Conservation (phyloP, 1,140 invertebrate genomes). For the Heliconius melpomene region DNA sequence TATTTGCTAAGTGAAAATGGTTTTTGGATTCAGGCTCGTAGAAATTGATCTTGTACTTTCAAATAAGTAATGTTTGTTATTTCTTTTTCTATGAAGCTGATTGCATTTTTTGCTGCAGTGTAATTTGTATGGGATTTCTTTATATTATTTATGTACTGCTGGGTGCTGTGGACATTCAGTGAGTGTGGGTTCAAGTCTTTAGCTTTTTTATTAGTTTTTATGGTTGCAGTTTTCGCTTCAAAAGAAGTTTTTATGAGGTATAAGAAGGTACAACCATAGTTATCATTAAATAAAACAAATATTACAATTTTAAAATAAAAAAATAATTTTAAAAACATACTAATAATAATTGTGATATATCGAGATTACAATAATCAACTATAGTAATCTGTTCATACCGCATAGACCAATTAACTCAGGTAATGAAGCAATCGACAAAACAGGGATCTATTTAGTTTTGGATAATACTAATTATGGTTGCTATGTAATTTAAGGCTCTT, state of each 20-base stretch:
- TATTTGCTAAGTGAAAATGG: constrained; percentile 17
- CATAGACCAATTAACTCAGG: constrained; percentile 28
- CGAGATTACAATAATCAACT: background rate
- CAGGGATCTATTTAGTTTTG: constrained; percentile 4
- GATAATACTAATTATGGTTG: background rate
- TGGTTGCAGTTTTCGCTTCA: too few relatives aligned
- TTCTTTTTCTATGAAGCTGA: background rate
- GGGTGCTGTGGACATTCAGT: too few relatives aligned
- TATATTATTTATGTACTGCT: background rate
- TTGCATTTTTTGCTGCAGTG: background rate
- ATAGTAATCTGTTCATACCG: constrained; percentile 21
- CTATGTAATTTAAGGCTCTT: background rate
- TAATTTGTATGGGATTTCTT: background rate
- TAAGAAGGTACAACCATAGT: too few relatives aligned
- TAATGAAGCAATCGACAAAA: constrained; percentile 23
- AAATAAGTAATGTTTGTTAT: background rate
- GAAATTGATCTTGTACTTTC: background rate
- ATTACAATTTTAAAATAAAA: too few relatives aligned
- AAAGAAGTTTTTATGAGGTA: too few relatives aligned
- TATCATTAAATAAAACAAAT: too few relatives aligned
- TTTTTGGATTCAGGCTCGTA: background rate
- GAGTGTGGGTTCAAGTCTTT: background rate
- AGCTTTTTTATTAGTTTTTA: background rate
- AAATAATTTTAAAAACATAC: background rate
- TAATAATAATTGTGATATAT: background rate